Evolutionary conservation across 2,113 vertebrate genomes (phyloP), one percentile per base, ranked within the genome.

Genomic region (Triplophysa rosa): DNA sequence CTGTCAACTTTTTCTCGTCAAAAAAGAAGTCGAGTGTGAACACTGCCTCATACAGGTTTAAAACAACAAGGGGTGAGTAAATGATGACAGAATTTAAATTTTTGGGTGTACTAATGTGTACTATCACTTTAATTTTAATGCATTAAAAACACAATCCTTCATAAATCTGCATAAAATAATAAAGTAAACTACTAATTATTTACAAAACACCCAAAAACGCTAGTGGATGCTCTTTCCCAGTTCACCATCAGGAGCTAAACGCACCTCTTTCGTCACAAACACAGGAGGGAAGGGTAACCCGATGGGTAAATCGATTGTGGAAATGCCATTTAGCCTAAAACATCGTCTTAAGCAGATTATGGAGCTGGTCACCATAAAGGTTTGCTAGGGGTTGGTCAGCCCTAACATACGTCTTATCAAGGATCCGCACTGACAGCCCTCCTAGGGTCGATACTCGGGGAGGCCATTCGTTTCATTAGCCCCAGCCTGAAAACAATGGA

Each of bases 301-400:
- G 88, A 92, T 90, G 87, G 87, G 77, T 67, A 87, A 90, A 92
- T 93, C 90, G 78, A 92, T 92, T 84, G 49, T 88, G 86, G 88
- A 90, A 87, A 88, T 85, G 82, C 79, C 88, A 88, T 86, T 91
- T 87, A 90, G 88, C 88, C 89, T 90, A 90, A 79, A 88, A 82
- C 81, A 83, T 88, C 86, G 86, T 82, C 87, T 81, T 85, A 89
- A 92, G 85, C 77, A 87, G 89, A 89, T 92, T 90, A 90, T 79
- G 78, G 82, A 86, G 83, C 52, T 77, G 87, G 82, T 89, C 84
- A 83, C 65, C 70, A 79, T 80, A 80, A 68, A 78, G 65, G n/a
- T 70, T 77, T 56, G 82, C 58, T 47, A 23, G 54, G 58, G 71
- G 64, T 78, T 72, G 8, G 65, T 80, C 59, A n/a, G 42, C 54